Evolutionary conservation across 92 coral and sea anemone genomes (phyloP).

Genomic region (Palythoa caribaeorum): DNA sequence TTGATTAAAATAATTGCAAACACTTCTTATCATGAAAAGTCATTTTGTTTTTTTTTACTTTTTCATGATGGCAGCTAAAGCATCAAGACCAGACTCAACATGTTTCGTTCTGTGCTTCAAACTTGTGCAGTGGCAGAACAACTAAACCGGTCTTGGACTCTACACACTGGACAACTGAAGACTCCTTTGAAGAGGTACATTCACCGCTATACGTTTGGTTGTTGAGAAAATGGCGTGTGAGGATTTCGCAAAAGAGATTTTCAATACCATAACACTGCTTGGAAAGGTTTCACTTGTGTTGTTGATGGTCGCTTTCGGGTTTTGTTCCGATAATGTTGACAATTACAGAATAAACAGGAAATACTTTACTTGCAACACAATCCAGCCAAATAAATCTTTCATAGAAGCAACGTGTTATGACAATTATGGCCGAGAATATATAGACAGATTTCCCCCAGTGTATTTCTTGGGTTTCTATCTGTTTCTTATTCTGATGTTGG

Average conservation of each 20-base stretch:
- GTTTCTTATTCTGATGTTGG: not conserved
- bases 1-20: no score
- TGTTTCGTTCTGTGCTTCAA: no score
- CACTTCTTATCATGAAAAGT: no score
- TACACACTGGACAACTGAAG: not conserved
- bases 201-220: not conserved
- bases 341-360: not conserved
- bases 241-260: not conserved
- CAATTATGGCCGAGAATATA: not conserved
- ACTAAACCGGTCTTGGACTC: not conserved
- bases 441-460: slow-evolving; percentile 2
- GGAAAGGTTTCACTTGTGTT: not conserved
- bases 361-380: slow-evolving; percentile 12
- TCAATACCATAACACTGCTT: not conserved
- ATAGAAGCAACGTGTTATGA: slow-evolving; percentile 12
- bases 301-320: not conserved
- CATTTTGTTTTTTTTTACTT: no score
- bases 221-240: not conserved
- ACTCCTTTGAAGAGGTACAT: not conserved
- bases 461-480: not conserved
- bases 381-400: not conserved
- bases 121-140: no score
- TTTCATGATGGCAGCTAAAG: no score
- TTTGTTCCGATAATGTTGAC: not conserved
- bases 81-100: no score